A percentile compares a stretch with the other conserved stretches of the same genome.
Evolutionary conservation across 2,888 invertebrate species (phyloP).

Genomic region (Galerucella pusilla): DNA sequence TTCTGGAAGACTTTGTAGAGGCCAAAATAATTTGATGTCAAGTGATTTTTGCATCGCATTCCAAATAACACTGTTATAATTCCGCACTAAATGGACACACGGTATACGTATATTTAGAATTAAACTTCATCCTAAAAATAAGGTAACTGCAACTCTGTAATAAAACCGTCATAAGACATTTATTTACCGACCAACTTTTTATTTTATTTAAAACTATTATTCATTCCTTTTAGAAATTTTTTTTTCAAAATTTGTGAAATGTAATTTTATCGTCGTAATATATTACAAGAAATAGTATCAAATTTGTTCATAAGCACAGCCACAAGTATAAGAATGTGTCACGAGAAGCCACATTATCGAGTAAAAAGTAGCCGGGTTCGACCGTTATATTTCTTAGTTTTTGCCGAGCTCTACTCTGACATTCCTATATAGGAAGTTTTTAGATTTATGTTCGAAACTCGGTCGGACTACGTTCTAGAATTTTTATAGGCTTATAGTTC

Average conservation of each 20-base stretch:
- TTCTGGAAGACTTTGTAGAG: no score
- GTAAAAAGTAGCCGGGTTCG: slow-evolving; percentile 37
- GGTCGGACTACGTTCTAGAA: slow-evolving; percentile 35
- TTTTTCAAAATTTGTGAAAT: neutral
- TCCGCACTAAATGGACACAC: no score
- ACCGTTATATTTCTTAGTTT: slow-evolving; percentile 48
- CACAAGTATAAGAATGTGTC: slow-evolving; percentile 22
- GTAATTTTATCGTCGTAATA: neutral
- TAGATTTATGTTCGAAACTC: slow-evolving; percentile 45
- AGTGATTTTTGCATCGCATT: no score
- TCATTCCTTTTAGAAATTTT: neutral
- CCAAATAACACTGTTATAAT: no score
- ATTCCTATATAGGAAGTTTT: slow-evolving; percentile 47
- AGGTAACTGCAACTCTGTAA: no score
- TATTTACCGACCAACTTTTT: neutral
- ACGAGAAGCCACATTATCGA: slow-evolving; percentile 38
- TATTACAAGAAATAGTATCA: slow-evolving; percentile 11
- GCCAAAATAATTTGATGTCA: no score
- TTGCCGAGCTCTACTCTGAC: slow-evolving; percentile 41
- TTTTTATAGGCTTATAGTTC: slow-evolving; percentile 5
- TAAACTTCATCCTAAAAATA: no score
- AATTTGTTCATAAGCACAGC: slow-evolving; percentile 12
- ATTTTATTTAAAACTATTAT: neutral
- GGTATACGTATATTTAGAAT: no score
- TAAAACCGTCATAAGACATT: neutral